Base-by-base conservation (phyloP, 2,797 vertebrate genomes). In the Molossus molossus region DNA sequence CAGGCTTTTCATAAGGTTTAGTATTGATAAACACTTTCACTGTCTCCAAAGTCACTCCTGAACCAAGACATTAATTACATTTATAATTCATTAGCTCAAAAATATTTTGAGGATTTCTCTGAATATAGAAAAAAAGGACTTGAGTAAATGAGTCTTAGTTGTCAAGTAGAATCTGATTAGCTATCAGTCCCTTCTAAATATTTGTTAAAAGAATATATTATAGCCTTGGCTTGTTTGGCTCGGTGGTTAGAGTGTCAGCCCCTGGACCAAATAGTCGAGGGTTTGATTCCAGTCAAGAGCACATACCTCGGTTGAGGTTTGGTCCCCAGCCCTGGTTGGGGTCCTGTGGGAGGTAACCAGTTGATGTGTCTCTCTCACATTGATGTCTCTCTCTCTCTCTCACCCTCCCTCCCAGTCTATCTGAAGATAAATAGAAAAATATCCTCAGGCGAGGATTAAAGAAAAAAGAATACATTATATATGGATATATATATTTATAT, bases 1-100 rank as follows among this genome's bases (percentile, higher is more conserved):
- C 45, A 90, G 83, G 5, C 15, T 94, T 53, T 67, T 75, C 21
- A 80, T 88, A 87, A 93, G 45, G 10, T 45, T 81, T 81, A 48
- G 4, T 76, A 40, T 48, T 9, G 2, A 48, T 76, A 85, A 37
- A 37, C 3, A 69, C 85, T 73, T 94, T 64, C 20, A 58, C 5
- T 17, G 23, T 55, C 40, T 58, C 72, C 13, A 75, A 72, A 70
- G 53, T 53, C 15, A 79, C 7, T n/a, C 33, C 3, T 27, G 23
- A 53, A 70, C 93, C 33, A 40, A 93, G 45, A 70, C 50, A 75
- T 67, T 84, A 27, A 70, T 33, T 84, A n/a, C 1, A 58, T 80
- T 5, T 87, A 15, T 29, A 50, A 84, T 6, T 55, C 12, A 83
- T 14, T 53, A 80, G 9, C 40, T 48, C 53, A 90, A 92, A 53